These are phyloP conservation scores for Plebejus argus DNA, from an alignment of 2,888 invertebrate species.

Conservation along the genomic window DNA sequence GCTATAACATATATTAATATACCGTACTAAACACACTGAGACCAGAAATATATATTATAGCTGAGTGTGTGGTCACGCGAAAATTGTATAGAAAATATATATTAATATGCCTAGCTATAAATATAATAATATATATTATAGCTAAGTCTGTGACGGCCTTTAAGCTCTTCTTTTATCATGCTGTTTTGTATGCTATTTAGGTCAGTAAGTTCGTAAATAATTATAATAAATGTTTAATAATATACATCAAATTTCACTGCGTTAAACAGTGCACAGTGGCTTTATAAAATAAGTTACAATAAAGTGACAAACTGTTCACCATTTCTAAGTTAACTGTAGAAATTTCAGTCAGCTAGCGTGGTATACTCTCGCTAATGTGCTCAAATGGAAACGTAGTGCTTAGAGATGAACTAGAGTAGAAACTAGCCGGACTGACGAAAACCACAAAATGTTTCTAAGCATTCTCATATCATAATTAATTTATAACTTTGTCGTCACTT, in stretches of 20 bases:
- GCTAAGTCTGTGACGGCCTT: too few species aligned
- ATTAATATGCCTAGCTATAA: too few species aligned
- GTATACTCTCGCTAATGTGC: constrained; percentile 40
- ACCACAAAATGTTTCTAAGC: constrained; percentile 41
- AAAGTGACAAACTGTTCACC: constrained; percentile 27
- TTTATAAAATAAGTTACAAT: constrained; percentile 22
- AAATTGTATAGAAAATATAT: too few species aligned
- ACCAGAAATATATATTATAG: too few species aligned
- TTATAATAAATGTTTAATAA: neutral
- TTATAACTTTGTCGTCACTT: constrained; percentile 32
- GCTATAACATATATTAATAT: too few species aligned
- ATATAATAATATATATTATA: too few species aligned
- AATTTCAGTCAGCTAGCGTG: constrained; percentile 32
- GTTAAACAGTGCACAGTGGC: neutral
- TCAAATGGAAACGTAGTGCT: constrained; percentile 40
- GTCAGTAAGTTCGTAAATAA: too few species aligned
- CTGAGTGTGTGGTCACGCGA: too few species aligned
- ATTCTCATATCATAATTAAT: constrained; percentile 40
- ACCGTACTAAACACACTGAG: too few species aligned
- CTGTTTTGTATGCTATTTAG: too few species aligned
- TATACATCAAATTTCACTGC: neutral
- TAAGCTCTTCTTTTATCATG: too few species aligned
- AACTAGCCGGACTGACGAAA: constrained; percentile 40
- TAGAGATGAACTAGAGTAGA: constrained; percentile 43
- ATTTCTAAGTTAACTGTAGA: constrained; percentile 26